Evolutionary conservation across 1,140 invertebrate species (phyloP).

Genomic region (Caenorhabditis briggsae): DNA sequence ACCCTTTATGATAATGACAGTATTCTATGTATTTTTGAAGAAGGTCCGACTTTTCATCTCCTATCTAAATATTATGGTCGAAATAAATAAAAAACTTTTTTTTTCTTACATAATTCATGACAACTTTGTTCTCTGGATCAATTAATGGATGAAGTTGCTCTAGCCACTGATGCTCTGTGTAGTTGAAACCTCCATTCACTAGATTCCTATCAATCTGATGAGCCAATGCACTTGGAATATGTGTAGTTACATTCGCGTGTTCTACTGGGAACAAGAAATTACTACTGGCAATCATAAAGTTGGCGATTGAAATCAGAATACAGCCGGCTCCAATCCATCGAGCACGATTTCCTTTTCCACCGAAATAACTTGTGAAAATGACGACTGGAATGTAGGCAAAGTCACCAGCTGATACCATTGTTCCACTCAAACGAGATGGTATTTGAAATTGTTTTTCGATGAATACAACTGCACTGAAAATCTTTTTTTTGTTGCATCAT

Average conservation of each 20-base stretch:
- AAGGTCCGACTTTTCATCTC: conserved; percentile 15
- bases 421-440: conserved; percentile 65
- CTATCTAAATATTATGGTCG: not conserved
- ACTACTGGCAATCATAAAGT: conserved; percentile 66
- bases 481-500: not conserved
- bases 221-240: conserved; percentile 56
- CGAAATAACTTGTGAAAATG: conserved; percentile 68
- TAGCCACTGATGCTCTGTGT: conserved; percentile 2
- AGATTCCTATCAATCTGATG: conserved; percentile 57
- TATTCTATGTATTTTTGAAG: conserved; percentile 56
- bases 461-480: conserved; percentile 67
- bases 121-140: conserved; percentile 28
- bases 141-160: conserved; percentile 43
- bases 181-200: not conserved
- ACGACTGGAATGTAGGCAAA: conserved; percentile 69
- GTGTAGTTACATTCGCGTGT: conserved; percentile 62
- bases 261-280: conserved; percentile 69
- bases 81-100: not conserved
- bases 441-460: conserved; percentile 71
- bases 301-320: conserved; percentile 67
- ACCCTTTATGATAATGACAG: conserved; percentile 51
- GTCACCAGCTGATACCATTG: conserved; percentile 69
- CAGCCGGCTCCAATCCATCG: conserved; percentile 69
- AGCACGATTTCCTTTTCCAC: conserved; percentile 68
- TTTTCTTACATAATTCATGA: conserved; percentile 25